Evolutionary conservation across 2,888 invertebrate genomes (phyloP).

Genomic region (Drosophila cracens): DNA sequence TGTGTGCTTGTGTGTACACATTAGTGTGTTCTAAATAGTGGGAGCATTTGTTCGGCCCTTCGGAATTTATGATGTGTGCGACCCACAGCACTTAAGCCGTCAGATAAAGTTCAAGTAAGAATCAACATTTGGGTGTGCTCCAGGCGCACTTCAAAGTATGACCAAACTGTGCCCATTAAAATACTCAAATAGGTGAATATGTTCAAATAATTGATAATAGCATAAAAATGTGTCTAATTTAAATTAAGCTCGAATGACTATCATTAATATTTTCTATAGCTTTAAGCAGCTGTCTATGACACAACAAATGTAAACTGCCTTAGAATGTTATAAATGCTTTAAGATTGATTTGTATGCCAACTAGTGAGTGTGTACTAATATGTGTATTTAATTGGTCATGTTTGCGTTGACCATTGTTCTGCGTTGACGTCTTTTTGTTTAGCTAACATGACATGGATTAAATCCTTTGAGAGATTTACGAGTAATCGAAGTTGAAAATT

Average conservation of each 20-base stretch:
- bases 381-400: conserved; percentile 22
- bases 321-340: neutral
- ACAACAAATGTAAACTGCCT: neutral
- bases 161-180: neutral
- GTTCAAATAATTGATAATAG: neutral
- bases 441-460: conserved; percentile 31
- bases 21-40: conserved; percentile 32
- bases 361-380: neutral
- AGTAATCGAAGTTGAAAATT: conserved; percentile 63
- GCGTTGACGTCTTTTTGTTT: conserved; percentile 30
- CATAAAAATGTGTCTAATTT: neutral
- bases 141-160: conserved; percentile 8
- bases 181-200: neutral
- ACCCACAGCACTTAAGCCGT: conserved; percentile 14
- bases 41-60: conserved; percentile 20
- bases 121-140: conserved; percentile 10
- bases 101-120: conserved; percentile 7
- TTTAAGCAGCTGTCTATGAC: neutral
- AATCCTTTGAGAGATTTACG: conserved; percentile 50
- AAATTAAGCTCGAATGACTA: neutral
- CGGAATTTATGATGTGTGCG: conserved; percentile 31
- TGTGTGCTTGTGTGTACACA: neutral
- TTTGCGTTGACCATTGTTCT: conserved; percentile 22
- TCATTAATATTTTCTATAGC: neutral
- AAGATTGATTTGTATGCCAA: neutral